Evolutionary conservation across 2,797 vertebrate genomes (phyloP), one percentile per base, ranked within the genome.

Genomic region (Schizopygopsis malacanthus): DNA sequence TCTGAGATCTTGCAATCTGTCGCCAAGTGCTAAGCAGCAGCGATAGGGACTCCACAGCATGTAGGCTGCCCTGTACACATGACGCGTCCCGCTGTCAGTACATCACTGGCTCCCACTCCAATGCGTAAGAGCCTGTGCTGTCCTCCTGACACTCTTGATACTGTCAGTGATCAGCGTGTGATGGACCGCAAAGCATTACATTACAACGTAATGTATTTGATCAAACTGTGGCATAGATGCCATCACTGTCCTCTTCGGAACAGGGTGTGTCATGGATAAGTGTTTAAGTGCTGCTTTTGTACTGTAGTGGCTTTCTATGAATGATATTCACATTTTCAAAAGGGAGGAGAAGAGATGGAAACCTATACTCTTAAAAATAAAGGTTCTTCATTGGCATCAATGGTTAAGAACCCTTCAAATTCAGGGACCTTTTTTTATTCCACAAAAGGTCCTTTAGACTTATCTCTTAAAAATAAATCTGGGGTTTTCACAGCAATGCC

Each of bases 11-110:
- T 63, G 65, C 88, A 92, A 88, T 93, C 90, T 92, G 91, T 90
- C 87, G 47, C 52, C 81, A 80, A 87, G 84, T 54, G 85, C 69
- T 79, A 81, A 89, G 87, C 86, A 85, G 71, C 54, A 86, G 88
- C 65, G 87, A 81, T 88, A 92, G 91, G 91, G 91, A 91, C 92
- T 93, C 92, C 90, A 22, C 87, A 72, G 85, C 88, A 90, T 85
- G 83, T 88, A 90, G 92, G 87, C 92, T 91, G 93, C 92, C 91
- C 91, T 81, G 85, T 91, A 91, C 89, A 88, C 79, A 91, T 85
- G 95, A 95, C 92, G 91, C 92, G 92, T 92, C 89, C 85, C 88
- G 71, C 93, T 94, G 93, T 93, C 93, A 91, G 90, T 91, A 92
- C 92, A 92, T 83, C 65, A 65, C 78, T 77, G 61, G 87, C 59